Evolutionary conservation across 92 coral and sea anemone species (phyloP).

Genomic region (Porites cylindrica): DNA sequence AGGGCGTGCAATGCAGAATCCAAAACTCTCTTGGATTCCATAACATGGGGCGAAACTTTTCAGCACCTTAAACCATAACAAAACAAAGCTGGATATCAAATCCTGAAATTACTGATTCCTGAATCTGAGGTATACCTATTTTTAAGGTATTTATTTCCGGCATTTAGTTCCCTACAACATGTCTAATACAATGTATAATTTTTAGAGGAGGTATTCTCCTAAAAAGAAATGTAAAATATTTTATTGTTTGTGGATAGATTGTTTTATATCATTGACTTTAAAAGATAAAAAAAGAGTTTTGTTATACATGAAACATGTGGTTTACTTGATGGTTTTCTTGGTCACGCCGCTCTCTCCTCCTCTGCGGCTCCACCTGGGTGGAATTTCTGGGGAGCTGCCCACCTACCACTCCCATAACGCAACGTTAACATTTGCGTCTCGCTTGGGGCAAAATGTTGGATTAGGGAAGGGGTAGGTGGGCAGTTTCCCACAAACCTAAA

Average conservation of each 20-base stretch:
- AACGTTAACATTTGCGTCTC: too few species aligned
- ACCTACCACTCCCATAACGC: too few species aligned
- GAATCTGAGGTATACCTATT: neutral
- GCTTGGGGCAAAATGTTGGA: too few species aligned
- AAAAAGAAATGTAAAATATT: constrained; percentile 40
- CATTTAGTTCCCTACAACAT: neutral
- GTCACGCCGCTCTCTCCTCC: too few species aligned
- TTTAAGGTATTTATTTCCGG: constrained; percentile 12
- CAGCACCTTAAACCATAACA: neutral
- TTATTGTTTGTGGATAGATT: constrained; percentile 48
- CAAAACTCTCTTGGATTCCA: too few species aligned
- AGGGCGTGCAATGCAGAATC: too few species aligned
- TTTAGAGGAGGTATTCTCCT: constrained; percentile 16
- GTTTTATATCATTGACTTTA: constrained; percentile 42
- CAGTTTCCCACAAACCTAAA: too few species aligned
- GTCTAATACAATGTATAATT: constrained; percentile 36
- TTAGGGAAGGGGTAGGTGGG: too few species aligned
- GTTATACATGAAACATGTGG: constrained; percentile 4
- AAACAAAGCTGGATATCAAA: neutral
- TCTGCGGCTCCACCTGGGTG: too few species aligned
- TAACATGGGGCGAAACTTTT: too few species aligned
- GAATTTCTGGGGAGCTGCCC: too few species aligned
- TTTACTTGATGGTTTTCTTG: neutral
- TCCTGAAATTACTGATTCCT: neutral
- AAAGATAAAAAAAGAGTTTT: constrained; percentile 33